phyloP scores from a whole-genome alignment of 2,797 vertebrate genomes.

The Amblyopsis hoosieri region DNA sequence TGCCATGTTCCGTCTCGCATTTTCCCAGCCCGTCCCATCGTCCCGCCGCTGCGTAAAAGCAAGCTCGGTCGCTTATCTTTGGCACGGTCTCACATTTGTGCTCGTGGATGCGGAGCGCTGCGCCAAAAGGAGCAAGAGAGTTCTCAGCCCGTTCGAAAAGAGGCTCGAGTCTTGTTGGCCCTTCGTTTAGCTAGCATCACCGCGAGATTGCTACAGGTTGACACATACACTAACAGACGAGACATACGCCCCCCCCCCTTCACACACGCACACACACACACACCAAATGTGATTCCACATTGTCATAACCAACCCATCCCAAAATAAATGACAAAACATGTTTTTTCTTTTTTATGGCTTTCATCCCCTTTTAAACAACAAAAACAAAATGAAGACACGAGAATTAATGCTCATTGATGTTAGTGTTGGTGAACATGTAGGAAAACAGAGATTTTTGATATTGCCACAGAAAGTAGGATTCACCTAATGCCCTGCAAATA shows the following conservation, averaged over 20 bases:
- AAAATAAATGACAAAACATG: constrained; percentile 68
- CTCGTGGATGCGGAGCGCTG: constrained; percentile 70
- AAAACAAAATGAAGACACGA: constrained; percentile 80
- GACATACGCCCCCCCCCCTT: constrained; percentile 48
- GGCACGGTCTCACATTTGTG: constrained; percentile 81
- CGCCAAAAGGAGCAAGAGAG: constrained; percentile 32
- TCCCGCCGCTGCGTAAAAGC: constrained; percentile 72
- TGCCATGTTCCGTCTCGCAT: constrained; percentile 29
- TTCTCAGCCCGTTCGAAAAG: background rate
- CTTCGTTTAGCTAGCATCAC: constrained; percentile 50
- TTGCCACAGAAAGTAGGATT: constrained; percentile 99
- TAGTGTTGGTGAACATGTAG: constrained; percentile 78
- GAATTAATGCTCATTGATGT: constrained; percentile 70
- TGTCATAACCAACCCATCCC: constrained; percentile 49
- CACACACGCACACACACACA: constrained; percentile 39
- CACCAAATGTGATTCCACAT: constrained; percentile 46
- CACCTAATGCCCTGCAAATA: constrained; percentile 99
- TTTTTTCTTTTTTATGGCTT: constrained; percentile 91
- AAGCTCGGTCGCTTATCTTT: constrained; percentile 77
- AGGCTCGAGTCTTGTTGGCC: constrained; percentile 30
- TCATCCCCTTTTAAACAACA: constrained; percentile 90
- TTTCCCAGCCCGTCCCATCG: constrained; percentile 34
- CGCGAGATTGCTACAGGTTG: constrained; percentile 77
- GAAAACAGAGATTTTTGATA: constrained; percentile 93
- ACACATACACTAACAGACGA: constrained; percentile 65